phyloP scores from a whole-genome alignment of 2,888 invertebrate species.

The Myopa tessellatipennis region DNA sequence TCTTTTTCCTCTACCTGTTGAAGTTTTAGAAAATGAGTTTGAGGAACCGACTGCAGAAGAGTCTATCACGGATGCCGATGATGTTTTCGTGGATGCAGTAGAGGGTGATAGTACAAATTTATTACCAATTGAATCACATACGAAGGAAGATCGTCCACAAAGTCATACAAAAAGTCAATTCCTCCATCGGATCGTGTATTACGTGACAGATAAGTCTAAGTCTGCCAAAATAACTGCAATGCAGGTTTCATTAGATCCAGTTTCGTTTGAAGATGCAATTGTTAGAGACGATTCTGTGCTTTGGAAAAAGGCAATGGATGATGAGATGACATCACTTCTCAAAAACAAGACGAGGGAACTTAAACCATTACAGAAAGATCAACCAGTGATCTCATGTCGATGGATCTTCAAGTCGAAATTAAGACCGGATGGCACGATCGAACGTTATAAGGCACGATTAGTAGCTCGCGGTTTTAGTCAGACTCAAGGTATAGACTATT shows the following conservation, averaged over 20 bases:
- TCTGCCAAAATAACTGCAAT: background rate
- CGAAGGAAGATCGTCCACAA: background rate
- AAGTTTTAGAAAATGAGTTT: background rate
- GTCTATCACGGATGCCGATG: background rate
- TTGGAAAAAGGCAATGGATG: conserved; percentile 83
- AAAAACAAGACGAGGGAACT: background rate
- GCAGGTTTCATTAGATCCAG: conserved; percentile 32
- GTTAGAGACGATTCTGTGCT: conserved; percentile 32
- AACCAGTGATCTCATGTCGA: conserved; percentile 29
- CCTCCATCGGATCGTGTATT: conserved; percentile 23
- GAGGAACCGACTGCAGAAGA: background rate
- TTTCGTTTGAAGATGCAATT: background rate
- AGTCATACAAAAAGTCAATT: conserved; percentile 4
- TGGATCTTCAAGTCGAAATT: conserved; percentile 41
- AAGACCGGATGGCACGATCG: conserved; percentile 29
- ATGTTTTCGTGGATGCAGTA: conserved; percentile 24
- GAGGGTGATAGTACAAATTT: conserved; percentile 31
- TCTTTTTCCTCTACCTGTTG: conserved; percentile 4
- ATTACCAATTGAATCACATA: conserved; percentile 30
- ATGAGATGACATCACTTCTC: conserved; percentile 73
- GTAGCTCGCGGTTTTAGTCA: conserved; percentile 43
- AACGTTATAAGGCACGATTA: conserved; percentile 37
- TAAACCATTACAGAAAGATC: conserved; percentile 4
- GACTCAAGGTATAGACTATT: conserved; percentile 44
- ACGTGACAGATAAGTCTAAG: background rate